Evolutionary conservation across 2,797 vertebrate genomes (phyloP).

Genomic region (Labroides dimidiatus): DNA sequence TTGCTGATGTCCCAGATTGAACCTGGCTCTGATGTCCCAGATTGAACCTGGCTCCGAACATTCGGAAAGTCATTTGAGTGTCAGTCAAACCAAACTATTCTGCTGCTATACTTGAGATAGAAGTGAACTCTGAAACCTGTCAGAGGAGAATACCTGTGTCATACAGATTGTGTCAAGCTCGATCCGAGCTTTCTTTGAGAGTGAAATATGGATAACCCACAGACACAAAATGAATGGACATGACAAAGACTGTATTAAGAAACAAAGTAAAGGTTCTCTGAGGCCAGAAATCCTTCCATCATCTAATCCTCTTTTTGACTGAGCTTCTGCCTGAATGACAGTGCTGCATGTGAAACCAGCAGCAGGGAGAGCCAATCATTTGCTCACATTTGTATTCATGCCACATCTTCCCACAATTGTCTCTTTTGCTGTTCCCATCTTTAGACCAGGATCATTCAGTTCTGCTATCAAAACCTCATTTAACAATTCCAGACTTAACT

Average conservation of each 20-base stretch:
- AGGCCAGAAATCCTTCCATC: conserved; percentile 27
- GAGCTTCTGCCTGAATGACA: conserved; percentile 43
- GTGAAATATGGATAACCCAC: neutral
- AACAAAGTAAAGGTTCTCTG: conserved; percentile 6
- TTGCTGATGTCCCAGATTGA: conserved; percentile 2
- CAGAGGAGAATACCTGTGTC: neutral
- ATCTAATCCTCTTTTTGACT: conserved; percentile 45
- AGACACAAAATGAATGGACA: conserved; percentile 1
- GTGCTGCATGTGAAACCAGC: conserved; percentile 26
- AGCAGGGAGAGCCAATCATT: conserved; percentile 40
- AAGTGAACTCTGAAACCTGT: conserved; percentile 2
- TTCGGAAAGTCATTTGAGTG: conserved; percentile 3
- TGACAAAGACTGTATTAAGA: conserved; percentile 11
- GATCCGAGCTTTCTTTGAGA: neutral
- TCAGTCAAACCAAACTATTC: conserved; percentile 11
- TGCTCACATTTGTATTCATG: conserved; percentile 49
- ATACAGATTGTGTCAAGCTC: neutral
- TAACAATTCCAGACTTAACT: conserved; percentile 6
- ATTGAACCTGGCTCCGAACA: neutral
- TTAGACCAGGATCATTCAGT: conserved; percentile 25
- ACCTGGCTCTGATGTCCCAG: neutral
- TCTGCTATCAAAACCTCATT: conserved; percentile 10
- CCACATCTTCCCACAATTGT: conserved; percentile 44
- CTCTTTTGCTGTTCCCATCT: conserved; percentile 31
- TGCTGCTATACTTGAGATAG: conserved; percentile 1